Evolutionary conservation across 2,888 invertebrate genomes (phyloP).

Genomic region (Atethmia centrago): DNA sequence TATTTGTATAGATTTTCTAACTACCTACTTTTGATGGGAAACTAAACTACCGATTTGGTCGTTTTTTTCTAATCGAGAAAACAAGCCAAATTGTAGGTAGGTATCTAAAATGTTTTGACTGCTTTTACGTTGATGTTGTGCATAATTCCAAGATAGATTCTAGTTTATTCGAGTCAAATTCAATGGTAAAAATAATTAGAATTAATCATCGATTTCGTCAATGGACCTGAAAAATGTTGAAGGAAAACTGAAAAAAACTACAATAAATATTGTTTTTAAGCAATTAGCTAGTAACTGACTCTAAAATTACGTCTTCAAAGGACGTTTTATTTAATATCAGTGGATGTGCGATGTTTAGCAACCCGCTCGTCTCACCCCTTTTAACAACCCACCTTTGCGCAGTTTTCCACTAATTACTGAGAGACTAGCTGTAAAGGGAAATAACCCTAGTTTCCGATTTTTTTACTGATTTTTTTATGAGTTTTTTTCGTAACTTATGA

Average conservation of each 20-base stretch:
- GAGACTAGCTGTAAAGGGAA: conserved; percentile 55
- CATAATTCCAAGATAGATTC: neutral
- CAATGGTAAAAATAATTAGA: neutral
- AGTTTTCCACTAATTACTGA: conserved; percentile 84
- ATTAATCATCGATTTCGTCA: neutral
- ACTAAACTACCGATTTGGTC: neutral
- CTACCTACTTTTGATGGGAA: neutral
- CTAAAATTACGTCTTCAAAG: neutral
- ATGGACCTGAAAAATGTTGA: neutral
- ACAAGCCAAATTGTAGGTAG: too few species aligned
- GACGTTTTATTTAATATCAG: conserved; percentile 46
- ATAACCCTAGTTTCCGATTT: conserved; percentile 62
- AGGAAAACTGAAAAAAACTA: neutral
- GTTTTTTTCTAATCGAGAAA: neutral
- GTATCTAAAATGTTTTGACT: neutral
- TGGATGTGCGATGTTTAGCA: conserved; percentile 74
- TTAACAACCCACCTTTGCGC: conserved; percentile 83
- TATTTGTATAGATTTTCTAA: neutral
- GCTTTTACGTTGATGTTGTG: neutral
- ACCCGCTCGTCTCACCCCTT: conserved; percentile 84
- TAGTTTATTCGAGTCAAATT: neutral
- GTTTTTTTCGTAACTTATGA: too few species aligned
- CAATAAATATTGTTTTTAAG: neutral
- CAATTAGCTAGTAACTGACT: neutral
- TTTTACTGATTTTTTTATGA: neutral